Percentiles rank a stretch among this genome's conserved stretches.
phyloP scores from a whole-genome alignment of 2,797 vertebrate species.

The Setipinna tenuifilis region DNA sequence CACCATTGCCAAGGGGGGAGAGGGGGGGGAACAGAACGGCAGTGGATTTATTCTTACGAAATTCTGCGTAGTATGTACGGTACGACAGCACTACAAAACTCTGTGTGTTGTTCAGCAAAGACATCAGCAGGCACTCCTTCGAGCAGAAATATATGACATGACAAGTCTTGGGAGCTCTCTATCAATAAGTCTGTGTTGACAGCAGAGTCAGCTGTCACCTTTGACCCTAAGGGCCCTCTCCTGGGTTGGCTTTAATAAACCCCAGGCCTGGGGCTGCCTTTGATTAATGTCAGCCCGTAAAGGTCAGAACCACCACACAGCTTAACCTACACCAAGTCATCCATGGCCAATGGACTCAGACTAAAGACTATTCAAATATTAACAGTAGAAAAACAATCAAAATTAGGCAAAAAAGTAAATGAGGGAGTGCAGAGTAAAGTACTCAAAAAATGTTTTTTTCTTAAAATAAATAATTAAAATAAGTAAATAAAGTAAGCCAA shows the following conservation, averaged over 20 bases:
- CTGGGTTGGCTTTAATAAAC: background rate
- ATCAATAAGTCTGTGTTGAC: constrained; percentile 14
- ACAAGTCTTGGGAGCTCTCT: background rate
- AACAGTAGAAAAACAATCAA: background rate
- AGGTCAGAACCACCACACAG: background rate
- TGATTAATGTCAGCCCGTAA: background rate
- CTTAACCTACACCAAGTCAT: background rate
- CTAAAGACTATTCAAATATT: background rate
- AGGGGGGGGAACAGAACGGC: background rate
- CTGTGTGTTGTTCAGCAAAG: background rate
- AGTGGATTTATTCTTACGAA: background rate
- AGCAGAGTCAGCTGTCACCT: background rate
- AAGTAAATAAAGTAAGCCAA: no score
- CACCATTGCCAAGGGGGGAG: background rate
- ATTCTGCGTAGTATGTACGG: background rate
- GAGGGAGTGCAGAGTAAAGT: no score
- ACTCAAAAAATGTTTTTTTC: no score
- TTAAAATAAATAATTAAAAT: no score
- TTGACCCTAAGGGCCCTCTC: background rate
- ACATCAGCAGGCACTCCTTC: background rate
- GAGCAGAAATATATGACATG: background rate
- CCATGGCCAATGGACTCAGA: background rate
- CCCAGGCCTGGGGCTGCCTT: background rate
- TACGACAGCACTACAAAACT: background rate
- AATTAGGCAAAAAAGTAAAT: no score